These are phyloP conservation scores for Peromyscus attwateri DNA, from an alignment of 2,797 vertebrate species.

Conservation along the genomic window DNA sequence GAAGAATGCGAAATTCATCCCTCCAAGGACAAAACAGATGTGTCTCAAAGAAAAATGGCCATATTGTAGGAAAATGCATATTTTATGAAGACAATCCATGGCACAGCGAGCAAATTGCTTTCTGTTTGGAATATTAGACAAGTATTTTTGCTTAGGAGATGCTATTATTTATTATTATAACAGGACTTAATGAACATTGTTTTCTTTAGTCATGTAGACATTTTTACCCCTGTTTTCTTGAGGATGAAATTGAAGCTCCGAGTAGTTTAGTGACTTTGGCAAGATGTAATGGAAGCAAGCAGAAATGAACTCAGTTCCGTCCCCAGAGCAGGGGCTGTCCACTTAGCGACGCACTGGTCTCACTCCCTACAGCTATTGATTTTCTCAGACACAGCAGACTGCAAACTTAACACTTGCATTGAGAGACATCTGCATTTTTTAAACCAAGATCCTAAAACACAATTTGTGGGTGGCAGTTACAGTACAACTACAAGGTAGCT, in stretches of 20 bases:
- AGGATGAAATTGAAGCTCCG: neutral
- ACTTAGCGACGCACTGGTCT: too few relatives aligned
- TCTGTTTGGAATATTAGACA: neutral
- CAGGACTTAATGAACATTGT: neutral
- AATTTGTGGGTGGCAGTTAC: neutral
- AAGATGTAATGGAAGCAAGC: neutral
- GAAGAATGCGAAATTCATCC: constrained; percentile 49
- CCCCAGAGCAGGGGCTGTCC: neutral
- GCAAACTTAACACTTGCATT: neutral
- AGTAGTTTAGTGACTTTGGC: neutral
- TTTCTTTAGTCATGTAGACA: constrained; percentile 15
- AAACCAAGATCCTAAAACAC: neutral
- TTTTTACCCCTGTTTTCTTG: neutral
- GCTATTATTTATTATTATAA: neutral
- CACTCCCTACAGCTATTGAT: neutral
- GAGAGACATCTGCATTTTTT: neutral
- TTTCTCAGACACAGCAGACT: neutral
- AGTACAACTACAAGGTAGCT: neutral
- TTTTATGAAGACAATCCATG: constrained; percentile 62
- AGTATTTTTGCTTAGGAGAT: constrained; percentile 28
- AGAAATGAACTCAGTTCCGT: neutral
- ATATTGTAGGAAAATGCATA: neutral
- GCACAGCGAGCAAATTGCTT: constrained; percentile 36
- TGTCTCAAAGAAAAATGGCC: constrained; percentile 70
- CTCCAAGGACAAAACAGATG: constrained; percentile 30